phyloP scores from a whole-genome alignment of 1,140 invertebrate species.

The Drosophila bifasciata region DNA sequence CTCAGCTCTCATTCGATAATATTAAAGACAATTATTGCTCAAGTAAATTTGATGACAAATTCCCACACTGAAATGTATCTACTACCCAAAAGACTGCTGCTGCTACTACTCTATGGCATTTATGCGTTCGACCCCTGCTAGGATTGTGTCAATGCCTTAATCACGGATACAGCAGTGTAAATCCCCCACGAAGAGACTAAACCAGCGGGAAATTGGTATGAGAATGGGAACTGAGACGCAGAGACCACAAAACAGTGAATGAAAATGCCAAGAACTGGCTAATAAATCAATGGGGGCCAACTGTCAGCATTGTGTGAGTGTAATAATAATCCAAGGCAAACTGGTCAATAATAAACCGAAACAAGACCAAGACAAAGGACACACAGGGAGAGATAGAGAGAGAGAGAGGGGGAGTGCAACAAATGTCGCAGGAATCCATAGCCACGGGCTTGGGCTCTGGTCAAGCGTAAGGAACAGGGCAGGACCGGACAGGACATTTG shows the following conservation, averaged over 20 bases:
- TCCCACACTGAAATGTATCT: not conserved
- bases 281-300: constrained; percentile 77
- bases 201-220: not conserved
- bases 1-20: constrained; percentile 1
- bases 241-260: constrained; percentile 59
- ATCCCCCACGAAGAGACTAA: constrained; percentile 19
- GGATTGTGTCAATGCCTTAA: constrained; percentile 34
- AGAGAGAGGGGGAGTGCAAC: constrained; percentile 52
- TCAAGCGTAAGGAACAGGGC: constrained; percentile 61
- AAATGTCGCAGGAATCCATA: constrained; percentile 67
- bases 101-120: constrained; percentile 36
- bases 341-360: constrained; percentile 77
- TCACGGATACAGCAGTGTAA: constrained; percentile 20
- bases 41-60: constrained; percentile 24
- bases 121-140: constrained; percentile 36
- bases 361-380: constrained; percentile 28
- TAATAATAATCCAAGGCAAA: constrained; percentile 75
- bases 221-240: constrained; percentile 8
- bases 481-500: constrained; percentile 54
- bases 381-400: constrained; percentile 21
- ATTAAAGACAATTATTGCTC: constrained; percentile 21
- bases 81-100: constrained; percentile 1
- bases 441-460: constrained; percentile 50
- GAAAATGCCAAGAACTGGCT: constrained; percentile 59
- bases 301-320: constrained; percentile 77